These are phyloP conservation scores for Drosophila diplacantha DNA, from an alignment of 2,888 invertebrate species.

Conservation along the genomic window DNA sequence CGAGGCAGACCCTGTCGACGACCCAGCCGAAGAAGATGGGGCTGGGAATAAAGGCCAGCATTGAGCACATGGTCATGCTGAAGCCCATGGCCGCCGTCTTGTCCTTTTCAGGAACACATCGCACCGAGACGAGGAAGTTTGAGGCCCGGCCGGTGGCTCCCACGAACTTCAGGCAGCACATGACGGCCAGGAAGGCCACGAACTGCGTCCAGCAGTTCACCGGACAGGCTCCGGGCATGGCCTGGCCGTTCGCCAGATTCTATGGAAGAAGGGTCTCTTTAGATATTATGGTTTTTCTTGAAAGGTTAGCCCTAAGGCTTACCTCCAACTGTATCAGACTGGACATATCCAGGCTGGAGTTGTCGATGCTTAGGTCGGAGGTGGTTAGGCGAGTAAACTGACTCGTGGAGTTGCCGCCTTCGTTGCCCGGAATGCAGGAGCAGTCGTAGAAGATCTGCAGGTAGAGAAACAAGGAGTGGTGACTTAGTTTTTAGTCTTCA, in stretches of 20 bases:
- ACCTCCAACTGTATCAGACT: slow-evolving; percentile 37
- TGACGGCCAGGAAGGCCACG: slow-evolving; percentile 79
- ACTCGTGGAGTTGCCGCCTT: slow-evolving; percentile 36
- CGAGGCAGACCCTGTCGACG: slow-evolving; percentile 81
- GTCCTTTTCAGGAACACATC: slow-evolving; percentile 85
- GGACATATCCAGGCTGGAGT: slow-evolving; percentile 26
- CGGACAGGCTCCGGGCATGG: slow-evolving; percentile 80
- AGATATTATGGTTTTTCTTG: not conserved
- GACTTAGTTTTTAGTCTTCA: not conserved
- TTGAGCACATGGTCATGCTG: slow-evolving; percentile 83
- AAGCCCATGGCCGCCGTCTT: slow-evolving; percentile 86
- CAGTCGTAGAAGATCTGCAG: slow-evolving; percentile 73
- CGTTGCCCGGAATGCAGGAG: slow-evolving; percentile 66
- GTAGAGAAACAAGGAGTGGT: not conserved
- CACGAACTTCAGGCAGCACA: slow-evolving; percentile 81
- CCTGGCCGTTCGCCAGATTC: slow-evolving; percentile 75
- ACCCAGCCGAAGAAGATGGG: slow-evolving; percentile 87
- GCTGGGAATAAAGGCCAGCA: slow-evolving; percentile 86
- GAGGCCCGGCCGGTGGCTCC: slow-evolving; percentile 82
- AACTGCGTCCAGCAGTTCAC: slow-evolving; percentile 81
- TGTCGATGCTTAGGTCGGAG: slow-evolving; percentile 47
- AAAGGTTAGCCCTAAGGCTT: not conserved
- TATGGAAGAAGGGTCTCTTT: slow-evolving; percentile 3
- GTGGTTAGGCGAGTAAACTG: slow-evolving; percentile 67
- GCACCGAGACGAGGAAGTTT: slow-evolving; percentile 81